phyloP scores from a whole-genome alignment of 2,888 invertebrate species.

The Operophtera brumata region DNA sequence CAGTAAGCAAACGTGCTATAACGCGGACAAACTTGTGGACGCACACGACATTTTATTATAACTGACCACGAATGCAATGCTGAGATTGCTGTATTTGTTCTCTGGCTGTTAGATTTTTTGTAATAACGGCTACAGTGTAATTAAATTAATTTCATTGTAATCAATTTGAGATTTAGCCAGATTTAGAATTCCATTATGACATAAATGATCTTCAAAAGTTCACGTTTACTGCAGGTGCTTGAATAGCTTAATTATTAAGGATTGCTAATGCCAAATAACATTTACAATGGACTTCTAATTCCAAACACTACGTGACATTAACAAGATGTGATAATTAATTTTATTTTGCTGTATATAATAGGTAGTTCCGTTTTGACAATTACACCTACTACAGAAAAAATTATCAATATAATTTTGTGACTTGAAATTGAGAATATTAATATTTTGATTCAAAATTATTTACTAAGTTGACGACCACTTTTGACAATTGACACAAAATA shows the following conservation, averaged over 20 bases:
- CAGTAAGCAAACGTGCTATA: no score
- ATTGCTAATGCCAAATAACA: constrained; percentile 17
- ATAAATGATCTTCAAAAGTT: background rate
- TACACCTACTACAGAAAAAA: background rate
- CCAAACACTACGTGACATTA: constrained; percentile 31
- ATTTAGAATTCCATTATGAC: background rate
- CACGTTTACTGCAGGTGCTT: background rate
- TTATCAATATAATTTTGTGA: background rate
- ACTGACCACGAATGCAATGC: no score
- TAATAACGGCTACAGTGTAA: no score
- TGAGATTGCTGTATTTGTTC: no score
- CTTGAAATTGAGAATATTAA: background rate
- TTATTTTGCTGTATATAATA: background rate
- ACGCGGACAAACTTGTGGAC: no score
- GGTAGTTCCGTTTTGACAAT: background rate
- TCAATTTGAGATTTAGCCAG: no score
- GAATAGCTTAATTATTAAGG: background rate
- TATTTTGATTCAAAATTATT: background rate
- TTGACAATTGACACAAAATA: no score
- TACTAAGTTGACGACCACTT: background rate
- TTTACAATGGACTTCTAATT: constrained; percentile 10
- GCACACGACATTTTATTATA: no score
- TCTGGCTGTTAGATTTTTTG: no score
- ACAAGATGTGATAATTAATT: constrained; percentile 27
- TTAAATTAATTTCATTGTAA: no score